Evolutionary conservation across 2,888 invertebrate genomes (phyloP).

Genomic region (Latrodectus hesperus): DNA sequence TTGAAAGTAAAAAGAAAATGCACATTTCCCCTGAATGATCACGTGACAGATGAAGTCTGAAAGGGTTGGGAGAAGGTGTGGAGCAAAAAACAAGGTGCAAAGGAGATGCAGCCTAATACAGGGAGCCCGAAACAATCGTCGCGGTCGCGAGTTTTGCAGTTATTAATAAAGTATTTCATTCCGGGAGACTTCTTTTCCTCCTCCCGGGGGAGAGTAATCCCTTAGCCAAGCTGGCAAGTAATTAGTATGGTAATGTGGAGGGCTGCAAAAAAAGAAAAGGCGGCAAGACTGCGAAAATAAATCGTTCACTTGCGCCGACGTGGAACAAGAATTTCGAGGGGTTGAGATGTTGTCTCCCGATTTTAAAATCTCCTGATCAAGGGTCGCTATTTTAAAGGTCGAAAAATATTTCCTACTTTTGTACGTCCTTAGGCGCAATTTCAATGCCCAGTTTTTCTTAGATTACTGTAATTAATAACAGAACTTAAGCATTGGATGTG

Average conservation of each 20-base stretch:
- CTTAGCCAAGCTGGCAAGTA: constrained; percentile 63
- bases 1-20: neutral
- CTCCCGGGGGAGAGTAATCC: constrained; percentile 58
- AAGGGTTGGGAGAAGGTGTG: constrained; percentile 52
- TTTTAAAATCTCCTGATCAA: no score
- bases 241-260: constrained; percentile 67
- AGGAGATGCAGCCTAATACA: neutral
- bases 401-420: no score
- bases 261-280: constrained; percentile 17
- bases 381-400: no score
- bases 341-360: constrained; percentile 14
- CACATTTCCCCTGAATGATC: constrained; percentile 22
- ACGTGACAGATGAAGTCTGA: constrained; percentile 60
- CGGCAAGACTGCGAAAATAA: constrained; percentile 50
- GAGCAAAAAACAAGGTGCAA: constrained; percentile 43
- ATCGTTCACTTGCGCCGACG: constrained; percentile 62
- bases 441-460: no score
- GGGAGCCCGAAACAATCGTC: constrained; percentile 50
- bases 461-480: no score
- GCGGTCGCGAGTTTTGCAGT: constrained; percentile 51
- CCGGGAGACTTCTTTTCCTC: constrained; percentile 25
- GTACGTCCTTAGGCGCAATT: no score
- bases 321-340: constrained; percentile 38
- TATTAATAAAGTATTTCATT: constrained; percentile 69
- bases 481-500: no score